Conservation (phyloP, 1,140 invertebrate species). For the Aphelinus atriplicis region DNA sequence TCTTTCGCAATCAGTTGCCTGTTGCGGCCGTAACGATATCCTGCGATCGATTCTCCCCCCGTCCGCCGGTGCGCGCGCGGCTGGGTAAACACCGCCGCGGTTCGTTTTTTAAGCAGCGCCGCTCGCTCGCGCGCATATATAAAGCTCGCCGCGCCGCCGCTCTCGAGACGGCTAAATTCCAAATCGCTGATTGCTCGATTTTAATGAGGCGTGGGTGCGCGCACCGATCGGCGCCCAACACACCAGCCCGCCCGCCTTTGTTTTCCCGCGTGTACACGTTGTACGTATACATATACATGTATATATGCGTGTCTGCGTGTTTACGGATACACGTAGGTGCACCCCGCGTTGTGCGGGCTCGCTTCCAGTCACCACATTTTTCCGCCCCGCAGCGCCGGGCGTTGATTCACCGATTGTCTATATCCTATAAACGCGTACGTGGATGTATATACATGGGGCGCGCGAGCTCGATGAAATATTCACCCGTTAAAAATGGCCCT, state of each 20-base stretch:
- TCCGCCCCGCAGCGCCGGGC: too few species aligned
- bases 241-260: not conserved
- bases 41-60: too few species aligned
- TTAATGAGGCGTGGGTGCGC: slow-evolving; percentile 30
- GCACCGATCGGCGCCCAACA: not conserved
- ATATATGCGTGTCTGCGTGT: slow-evolving; percentile 19
- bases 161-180: slow-evolving; percentile 21
- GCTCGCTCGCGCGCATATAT: not conserved
- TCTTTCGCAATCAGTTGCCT: too few species aligned
- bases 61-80: too few species aligned
- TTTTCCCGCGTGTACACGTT: not conserved
- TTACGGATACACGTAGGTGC: slow-evolving; percentile 1
- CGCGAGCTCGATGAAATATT: too few species aligned
- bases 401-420: too few species aligned
- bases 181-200: slow-evolving; percentile 34
- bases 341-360: too few species aligned
- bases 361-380: too few species aligned
- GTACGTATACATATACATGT: not conserved
- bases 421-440: too few species aligned
- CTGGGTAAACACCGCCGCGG: too few species aligned
- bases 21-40: not conserved
- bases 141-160: not conserved
- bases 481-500: too few species aligned
- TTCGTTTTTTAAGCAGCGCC: not conserved
- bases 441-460: too few species aligned